These are phyloP conservation scores for Piezodorus guildinii DNA, from an alignment of 1,140 invertebrate species.

Conservation along the genomic window DNA sequence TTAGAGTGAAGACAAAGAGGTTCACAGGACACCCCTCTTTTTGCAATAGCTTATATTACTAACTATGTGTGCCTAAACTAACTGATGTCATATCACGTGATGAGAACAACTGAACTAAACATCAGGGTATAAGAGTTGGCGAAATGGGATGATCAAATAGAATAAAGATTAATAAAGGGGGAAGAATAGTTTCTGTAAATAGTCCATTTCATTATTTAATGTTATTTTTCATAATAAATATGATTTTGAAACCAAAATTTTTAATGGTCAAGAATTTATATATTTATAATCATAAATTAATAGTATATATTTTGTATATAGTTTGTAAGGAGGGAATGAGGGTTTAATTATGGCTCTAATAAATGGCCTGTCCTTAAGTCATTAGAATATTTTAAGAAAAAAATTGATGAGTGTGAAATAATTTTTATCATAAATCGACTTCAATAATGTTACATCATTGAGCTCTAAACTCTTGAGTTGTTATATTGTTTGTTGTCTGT, in stretches of 20 bases:
- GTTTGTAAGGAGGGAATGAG: conserved; percentile 10
- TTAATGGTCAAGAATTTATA: not conserved
- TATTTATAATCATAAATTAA: conserved; percentile 9
- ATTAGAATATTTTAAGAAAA: conserved; percentile 7
- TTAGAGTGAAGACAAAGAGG: conserved; percentile 6
- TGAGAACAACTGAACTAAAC: not conserved
- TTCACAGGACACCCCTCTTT: conserved; percentile 21
- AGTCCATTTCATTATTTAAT: not conserved
- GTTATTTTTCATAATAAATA: conserved; percentile 6
- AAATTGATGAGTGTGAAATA: not conserved
- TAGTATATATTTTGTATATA: conserved; percentile 11
- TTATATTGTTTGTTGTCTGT: not conserved
- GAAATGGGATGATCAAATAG: not conserved
- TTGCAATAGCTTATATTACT: conserved; percentile 14
- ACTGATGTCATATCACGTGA: not conserved
- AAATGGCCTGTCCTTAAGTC: not conserved
- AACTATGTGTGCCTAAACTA: conserved; percentile 14
- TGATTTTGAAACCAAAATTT: not conserved
- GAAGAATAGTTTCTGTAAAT: not conserved
- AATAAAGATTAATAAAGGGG: not conserved
- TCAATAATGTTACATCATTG: not conserved
- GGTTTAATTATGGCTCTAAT: conserved; percentile 2
- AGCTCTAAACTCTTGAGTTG: not conserved
- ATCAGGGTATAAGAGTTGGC: not conserved
- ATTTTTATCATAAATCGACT: not conserved